These are phyloP conservation scores for Lordiphosa andalusiaca DNA, from an alignment of 2,888 invertebrate genomes.

Conservation along the genomic window DNA sequence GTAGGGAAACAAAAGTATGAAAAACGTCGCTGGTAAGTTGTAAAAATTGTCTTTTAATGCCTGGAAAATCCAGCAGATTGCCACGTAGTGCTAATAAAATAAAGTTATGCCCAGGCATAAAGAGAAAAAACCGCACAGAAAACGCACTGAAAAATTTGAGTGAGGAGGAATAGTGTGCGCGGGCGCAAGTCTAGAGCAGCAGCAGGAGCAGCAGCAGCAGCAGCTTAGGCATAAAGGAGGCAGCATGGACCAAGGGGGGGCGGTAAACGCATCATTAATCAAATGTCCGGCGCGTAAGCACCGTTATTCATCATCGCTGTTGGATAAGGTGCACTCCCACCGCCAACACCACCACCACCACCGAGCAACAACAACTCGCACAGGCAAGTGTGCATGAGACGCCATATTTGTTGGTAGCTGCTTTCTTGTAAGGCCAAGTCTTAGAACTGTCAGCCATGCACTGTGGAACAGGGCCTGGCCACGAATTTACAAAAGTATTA, in stretches of 20 bases:
- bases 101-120: slow-evolving; percentile 71
- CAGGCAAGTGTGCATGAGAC: slow-evolving; percentile 25
- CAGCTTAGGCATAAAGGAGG: slow-evolving; percentile 8
- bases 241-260: slow-evolving; percentile 21
- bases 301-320: slow-evolving; percentile 73
- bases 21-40: slow-evolving; percentile 66
- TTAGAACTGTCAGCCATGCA: slow-evolving; percentile 10
- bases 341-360: background rate
- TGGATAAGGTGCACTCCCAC: slow-evolving; percentile 44
- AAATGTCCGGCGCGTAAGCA: slow-evolving; percentile 74
- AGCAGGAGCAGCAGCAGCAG: slow-evolving; percentile 1
- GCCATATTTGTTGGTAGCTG: slow-evolving; percentile 50
- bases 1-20: slow-evolving; percentile 36
- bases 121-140: slow-evolving; percentile 37
- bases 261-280: slow-evolving; percentile 76
- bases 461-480: background rate
- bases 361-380: slow-evolving; percentile 2
- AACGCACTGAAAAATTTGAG: slow-evolving; percentile 50
- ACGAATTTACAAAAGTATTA: background rate
- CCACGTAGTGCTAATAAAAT: slow-evolving; percentile 76
- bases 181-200: slow-evolving; percentile 45
- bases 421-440: slow-evolving; percentile 22
- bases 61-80: slow-evolving; percentile 73
- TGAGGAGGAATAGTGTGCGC: slow-evolving; percentile 65
- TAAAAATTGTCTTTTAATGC: slow-evolving; percentile 76